Evolutionary conservation across 2,888 invertebrate genomes (phyloP), one percentile per base, ranked within the genome.

Genomic region (Ochropleura plecta): DNA sequence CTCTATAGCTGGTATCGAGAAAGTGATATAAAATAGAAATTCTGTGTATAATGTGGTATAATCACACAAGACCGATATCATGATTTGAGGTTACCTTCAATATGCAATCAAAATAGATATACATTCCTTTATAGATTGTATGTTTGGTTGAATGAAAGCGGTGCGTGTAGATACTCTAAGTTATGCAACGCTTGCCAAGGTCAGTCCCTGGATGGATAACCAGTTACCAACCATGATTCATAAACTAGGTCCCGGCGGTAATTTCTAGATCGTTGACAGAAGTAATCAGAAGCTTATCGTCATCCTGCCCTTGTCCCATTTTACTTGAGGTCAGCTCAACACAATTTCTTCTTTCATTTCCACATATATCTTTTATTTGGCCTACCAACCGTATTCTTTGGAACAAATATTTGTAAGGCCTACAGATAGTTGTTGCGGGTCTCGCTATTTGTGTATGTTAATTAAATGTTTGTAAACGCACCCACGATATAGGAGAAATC

Each of bases 1-100:
- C 44, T 62, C 18, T 18, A 62, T 62, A 60, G 68, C 14, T 5
- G 30, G 51, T 46, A 79, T 82, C 75, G 86, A 84, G 89, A 89
- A 89, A 89, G 89, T 82, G 81, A 82, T 79, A 86, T 85, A 73
- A 86, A 88, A 82, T 87, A 89, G 88, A 89, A 89, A 89, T 88
- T 85, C 75, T 81, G 59, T 66, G 18, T 77, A 63, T 85, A 88
- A 87, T 86, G 81, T 70, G 48, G 78, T 82, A 69, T 88, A 89
- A 89, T 89, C 83, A 84, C 51, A 79, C 67, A 63, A 65, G 40
- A 59, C 62, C 51, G 65, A 63, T 51, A 55, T 74, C 72, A 77
- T 68, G 48, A 60, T 57, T 62, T 30, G 46, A 71, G 51, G 48
- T 63, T 68, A 40, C 53, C 48, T 78, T 67, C 16, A 60, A 57